These are phyloP conservation scores for Drosophila anomelani DNA, from an alignment of 2,888 invertebrate genomes.

Conservation along the genomic window DNA sequence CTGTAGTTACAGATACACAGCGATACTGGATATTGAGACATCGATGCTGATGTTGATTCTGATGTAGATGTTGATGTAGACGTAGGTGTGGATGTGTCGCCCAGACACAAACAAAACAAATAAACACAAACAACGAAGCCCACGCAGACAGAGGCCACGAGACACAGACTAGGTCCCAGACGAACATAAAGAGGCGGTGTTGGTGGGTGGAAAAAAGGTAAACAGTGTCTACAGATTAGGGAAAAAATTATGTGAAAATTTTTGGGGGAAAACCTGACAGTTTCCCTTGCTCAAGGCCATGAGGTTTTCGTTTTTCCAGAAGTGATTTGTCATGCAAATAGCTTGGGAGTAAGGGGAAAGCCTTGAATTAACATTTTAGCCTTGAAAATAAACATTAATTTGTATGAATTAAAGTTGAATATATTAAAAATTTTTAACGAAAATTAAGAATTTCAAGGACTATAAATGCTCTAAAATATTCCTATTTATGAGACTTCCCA, in stretches of 20 bases:
- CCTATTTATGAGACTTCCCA: neutral
- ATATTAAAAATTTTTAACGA: too few relatives aligned
- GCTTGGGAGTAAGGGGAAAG: neutral
- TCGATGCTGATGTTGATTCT: conserved; percentile 1
- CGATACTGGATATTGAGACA: conserved; percentile 21
- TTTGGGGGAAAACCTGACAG: neutral
- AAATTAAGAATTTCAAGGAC: neutral
- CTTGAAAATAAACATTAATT: neutral
- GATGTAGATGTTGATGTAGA: conserved; percentile 3
- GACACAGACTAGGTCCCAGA: conserved; percentile 27
- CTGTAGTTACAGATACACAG: conserved; percentile 24
- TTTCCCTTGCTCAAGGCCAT: neutral
- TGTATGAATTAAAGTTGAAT: too few relatives aligned
- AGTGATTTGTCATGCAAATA: conserved; percentile 5
- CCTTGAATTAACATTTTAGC: neutral
- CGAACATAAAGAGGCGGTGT: conserved; percentile 1
- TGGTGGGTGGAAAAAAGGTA: neutral
- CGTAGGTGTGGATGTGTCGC: conserved; percentile 22
- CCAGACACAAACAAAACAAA: conserved; percentile 38
- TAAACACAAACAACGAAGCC: conserved; percentile 36
- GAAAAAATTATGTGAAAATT: conserved; percentile 3
- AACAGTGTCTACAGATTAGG: conserved; percentile 16
- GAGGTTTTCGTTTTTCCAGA: neutral
- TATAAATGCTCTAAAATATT: neutral
- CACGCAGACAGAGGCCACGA: conserved; percentile 19